Percentiles rank a stretch among this genome's conserved stretches.
Conservation (phyloP, 2,797 vertebrate species). For the Nannoperca obscura region DNA sequence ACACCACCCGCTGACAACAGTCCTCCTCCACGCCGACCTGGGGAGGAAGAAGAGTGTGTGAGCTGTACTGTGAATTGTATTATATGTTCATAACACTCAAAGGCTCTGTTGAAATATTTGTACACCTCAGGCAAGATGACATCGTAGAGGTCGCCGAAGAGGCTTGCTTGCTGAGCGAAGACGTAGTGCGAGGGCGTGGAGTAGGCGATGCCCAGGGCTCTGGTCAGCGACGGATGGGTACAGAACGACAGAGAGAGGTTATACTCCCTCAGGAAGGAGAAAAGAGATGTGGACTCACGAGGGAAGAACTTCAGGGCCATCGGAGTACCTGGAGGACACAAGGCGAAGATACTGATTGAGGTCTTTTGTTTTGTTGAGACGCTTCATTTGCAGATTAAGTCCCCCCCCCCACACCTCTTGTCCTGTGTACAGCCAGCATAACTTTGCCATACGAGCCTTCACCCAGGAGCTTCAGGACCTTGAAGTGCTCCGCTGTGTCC, state of each 20-base stretch:
- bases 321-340: slow-evolving; percentile 84
- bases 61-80: not conserved
- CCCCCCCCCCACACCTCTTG: slow-evolving; percentile 82
- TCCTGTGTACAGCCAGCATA: slow-evolving; percentile 90
- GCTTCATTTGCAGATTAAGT: rapidly evolving
- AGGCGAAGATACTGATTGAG: rapidly evolving
- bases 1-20: slow-evolving; percentile 87
- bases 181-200: slow-evolving; percentile 90
- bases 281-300: slow-evolving; percentile 87
- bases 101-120: rapidly evolving
- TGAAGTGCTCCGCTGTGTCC: slow-evolving; percentile 90
- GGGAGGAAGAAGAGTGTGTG: not conserved
- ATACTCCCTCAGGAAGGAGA: slow-evolving; percentile 93
- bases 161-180: slow-evolving; percentile 91
- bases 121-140: slow-evolving; percentile 91
- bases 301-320: slow-evolving; percentile 95
- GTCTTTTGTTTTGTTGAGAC: not conserved
- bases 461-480: slow-evolving; percentile 89
- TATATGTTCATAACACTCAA: not conserved
- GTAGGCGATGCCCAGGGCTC: slow-evolving; percentile 91
- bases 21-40: slow-evolving; percentile 82
- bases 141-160: slow-evolving; percentile 92
- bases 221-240: slow-evolving; percentile 88
- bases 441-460: slow-evolving; percentile 94
- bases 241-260: slow-evolving; percentile 92